Base-by-base conservation (phyloP, 2,888 invertebrate genomes). In the Lydus trimaculatus region DNA sequence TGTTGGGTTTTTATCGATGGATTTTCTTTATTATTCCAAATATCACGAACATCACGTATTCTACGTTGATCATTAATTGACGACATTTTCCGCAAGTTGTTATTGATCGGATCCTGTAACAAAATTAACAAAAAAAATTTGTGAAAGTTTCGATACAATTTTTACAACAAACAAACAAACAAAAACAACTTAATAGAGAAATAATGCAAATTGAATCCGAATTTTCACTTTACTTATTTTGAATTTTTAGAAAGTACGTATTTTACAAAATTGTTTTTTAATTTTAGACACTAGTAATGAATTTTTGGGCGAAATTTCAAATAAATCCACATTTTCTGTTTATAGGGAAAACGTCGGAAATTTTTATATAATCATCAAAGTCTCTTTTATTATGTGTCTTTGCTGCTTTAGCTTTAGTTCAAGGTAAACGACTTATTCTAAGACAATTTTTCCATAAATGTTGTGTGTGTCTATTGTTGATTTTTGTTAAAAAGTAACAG, bases 21-120 rank as follows among this genome's bases (percentile, higher is more conserved):
- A 59, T 82, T 82, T 72, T 85, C 84, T 76, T 85, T 87, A 67
- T 89, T 81, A 64, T 74, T 80, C 85, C 85, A 85, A 62, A 85
- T 79, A 85, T 94, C 93, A 80, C 93, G 87, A 75, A 93, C 87
- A 81, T 93, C 93, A 72, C 92, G 91, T 80, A 93, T 93, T 83
- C 90, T 90, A 13, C 52, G 52, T 78, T 93, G 88, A 81, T 93
- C 93, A 76, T 76, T 81, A 70, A 80, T 73, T 70, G 91, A 89
- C 75, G 92, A 89, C 89, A 90, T 91, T 77, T 83, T 52, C 87
- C 85, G 78, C 78, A 80, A 28, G 28, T 28, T 28, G 13, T 36
- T 13, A 2, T 36, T 13, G 36, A 52, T 13, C 20, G 17, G 8
- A 4, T 25, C 25, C 52, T 52, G 52, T 0, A 52, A n/a, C n/a